Evolutionary conservation across 30 jellyfish, hydroid and myxozoan genomes (phyloP), one percentile per base, ranked within the genome.

Genomic region (Hydractinia echinata): DNA sequence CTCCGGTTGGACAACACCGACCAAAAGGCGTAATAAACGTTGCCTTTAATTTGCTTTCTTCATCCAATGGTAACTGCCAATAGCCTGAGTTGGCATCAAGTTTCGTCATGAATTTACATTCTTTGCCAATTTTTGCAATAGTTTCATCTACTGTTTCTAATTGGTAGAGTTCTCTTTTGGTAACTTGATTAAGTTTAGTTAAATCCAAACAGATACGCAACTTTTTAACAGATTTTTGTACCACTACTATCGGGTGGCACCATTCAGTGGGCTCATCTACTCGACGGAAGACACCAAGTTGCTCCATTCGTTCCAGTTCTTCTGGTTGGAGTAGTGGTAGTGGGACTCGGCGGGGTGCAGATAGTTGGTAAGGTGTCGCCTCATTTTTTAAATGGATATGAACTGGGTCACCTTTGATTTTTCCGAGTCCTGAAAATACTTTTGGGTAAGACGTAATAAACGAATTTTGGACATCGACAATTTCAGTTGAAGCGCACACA

Each of bases 61-160:
- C 72, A 39, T 66, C 58, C 60, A 81, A 53, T 30, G 81, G 68
- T 51, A 53, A 15, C 72, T 86, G 95, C 92, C 95, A 86, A 56
- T 67, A 86, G 44, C 94, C 95, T 20, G 87, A 73, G 21, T 81
- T 86, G 18, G 94, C 92, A 73, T 79, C 95, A 14, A 86, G 83
- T 81, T 84, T 84, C 15, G 84, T 11, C 55, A 82, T 5, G 13
- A 81, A 10, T 51, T 62, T 81, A 16, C 88, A 71, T 18, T 62
- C 16, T 11, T 48, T 51, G 19, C 88, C 87, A 4, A 81, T 49
- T 54, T 68, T 53, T 15, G 87, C 87, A 14, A 81, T 8, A 14
- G 87, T 30, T 9, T 81, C 88, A 8, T 51, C 88, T 8, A 66
- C 13, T 10, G 72, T 19, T 53, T 39, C 21, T 30, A 81, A 61